These are phyloP conservation scores for Sander lucioperca DNA, from an alignment of 2,113 vertebrate species.

Conservation along the genomic window DNA sequence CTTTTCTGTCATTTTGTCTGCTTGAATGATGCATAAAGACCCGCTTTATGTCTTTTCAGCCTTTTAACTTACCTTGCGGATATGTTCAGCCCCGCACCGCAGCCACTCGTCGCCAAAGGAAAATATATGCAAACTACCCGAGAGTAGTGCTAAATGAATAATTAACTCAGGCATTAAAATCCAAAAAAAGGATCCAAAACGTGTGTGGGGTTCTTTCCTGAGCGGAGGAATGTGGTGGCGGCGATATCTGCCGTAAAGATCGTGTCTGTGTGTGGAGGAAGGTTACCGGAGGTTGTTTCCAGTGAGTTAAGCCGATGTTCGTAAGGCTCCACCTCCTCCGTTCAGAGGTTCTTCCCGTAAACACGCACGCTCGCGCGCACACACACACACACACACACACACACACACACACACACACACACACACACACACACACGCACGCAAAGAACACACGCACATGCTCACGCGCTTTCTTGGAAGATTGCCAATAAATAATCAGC, in stretches of 20 bases:
- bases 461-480: slow-evolving; percentile 71
- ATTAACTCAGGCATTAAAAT: slow-evolving; percentile 84
- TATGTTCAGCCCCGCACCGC: slow-evolving; percentile 57
- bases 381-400: slow-evolving; percentile 43
- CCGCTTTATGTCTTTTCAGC: background rate
- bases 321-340: slow-evolving; percentile 83
- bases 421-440: slow-evolving; percentile 41
- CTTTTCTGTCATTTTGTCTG: background rate
- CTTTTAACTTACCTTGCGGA: slow-evolving; percentile 75
- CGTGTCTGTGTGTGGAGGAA: slow-evolving; percentile 59
- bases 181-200: slow-evolving; percentile 51
- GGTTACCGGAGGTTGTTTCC: slow-evolving; percentile 79
- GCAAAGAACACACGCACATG: slow-evolving; percentile 44
- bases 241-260: slow-evolving; percentile 44
- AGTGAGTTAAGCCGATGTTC: slow-evolving; percentile 78
- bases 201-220: slow-evolving; percentile 40
- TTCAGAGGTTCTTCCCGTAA: slow-evolving; percentile 82
- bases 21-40: background rate
- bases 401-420: slow-evolving; percentile 43
- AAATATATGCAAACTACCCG: slow-evolving; percentile 77
- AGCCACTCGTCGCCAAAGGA: slow-evolving; percentile 60
- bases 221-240: slow-evolving; percentile 70
- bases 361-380: slow-evolving; percentile 41
- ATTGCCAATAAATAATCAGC: slow-evolving; percentile 84
- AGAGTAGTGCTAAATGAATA: slow-evolving; percentile 78